Percentiles rank a stretch among this genome's conserved stretches.
phyloP scores from a whole-genome alignment of 2,888 invertebrate genomes.

The Heliconius aoede region DNA sequence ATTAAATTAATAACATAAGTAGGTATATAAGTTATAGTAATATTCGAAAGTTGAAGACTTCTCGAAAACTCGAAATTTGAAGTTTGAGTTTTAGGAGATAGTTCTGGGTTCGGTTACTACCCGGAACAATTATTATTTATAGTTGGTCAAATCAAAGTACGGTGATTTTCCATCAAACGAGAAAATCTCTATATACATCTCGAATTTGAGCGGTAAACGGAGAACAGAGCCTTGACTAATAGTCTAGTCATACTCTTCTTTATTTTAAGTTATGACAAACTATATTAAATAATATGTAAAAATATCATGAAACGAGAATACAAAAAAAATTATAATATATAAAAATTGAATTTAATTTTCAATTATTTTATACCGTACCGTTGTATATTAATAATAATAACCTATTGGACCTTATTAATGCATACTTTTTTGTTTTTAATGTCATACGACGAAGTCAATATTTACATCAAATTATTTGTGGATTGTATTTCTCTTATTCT shows the following conservation, averaged over 20 bases:
- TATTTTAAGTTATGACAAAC: not conserved
- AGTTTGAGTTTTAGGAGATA: not conserved
- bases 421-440: constrained; percentile 10
- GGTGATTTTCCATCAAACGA: not conserved
- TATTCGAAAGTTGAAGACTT: not conserved
- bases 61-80: no score
- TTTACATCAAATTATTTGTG: constrained; percentile 21
- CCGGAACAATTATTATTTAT: no score
- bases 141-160: no score
- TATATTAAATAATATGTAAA: not conserved
- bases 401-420: not conserved
- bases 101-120: not conserved
- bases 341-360: not conserved
- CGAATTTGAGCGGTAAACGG: not conserved
- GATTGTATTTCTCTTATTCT: not conserved
- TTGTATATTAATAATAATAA: not conserved
- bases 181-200: not conserved
- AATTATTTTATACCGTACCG: not conserved
- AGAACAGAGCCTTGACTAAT: not conserved
- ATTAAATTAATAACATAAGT: not conserved
- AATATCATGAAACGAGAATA: not conserved
- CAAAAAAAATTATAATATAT: no score
- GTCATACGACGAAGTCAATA: constrained; percentile 7
- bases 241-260: not conserved
- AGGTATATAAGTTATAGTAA: not conserved